Base-by-base conservation (phyloP, 2,797 vertebrate genomes). In the Oryzias sinensis region DNA sequence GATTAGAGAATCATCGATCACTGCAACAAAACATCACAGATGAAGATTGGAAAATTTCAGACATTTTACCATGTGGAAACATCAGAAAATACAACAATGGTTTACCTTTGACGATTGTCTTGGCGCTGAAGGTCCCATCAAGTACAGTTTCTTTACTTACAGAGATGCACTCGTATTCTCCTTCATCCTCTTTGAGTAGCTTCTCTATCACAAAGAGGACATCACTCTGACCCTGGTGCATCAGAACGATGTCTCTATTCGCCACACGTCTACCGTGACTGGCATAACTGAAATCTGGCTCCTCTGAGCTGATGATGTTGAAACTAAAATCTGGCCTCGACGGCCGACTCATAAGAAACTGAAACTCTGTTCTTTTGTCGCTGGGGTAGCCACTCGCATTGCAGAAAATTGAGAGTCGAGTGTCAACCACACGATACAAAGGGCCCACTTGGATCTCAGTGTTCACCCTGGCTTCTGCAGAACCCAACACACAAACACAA, bases 1-100 rank as follows among this genome's bases (percentile, higher is more conserved):
- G 0, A 46, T 84, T 4, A 98, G 85, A 5, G 92, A 95, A 72
- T 97, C 89, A 68, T 93, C 82, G 11, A 98, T 93, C 70, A 97
- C 96, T 99, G 53, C 43, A 43, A 63, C 14, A 62, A 22, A 47
- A 61, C 24, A 50, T 27, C 5, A 67, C 24, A 76, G 13, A 72
- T 1, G 52, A 65, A 70, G 14, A 56, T 22, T 53, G 17, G 0
- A 33, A 46, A 44, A 52, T 24, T 52, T 14, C 20, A 55, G 11
- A 16, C 2, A 16, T 16, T 0, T 4, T 47, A 15, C 43, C 20
- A 22, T 22, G 57, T 8, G 0, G 1, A 54, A 49, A 45, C 0
- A 68, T 2, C 52, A 20, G 29, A 41, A 40, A 46, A 14, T 0
- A 59, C 0, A 2, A 4, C 0, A 5, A 53, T 5, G 18, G 14